Conservation (phyloP, 2,888 invertebrate genomes). For the Acanthosepion esculentum region DNA sequence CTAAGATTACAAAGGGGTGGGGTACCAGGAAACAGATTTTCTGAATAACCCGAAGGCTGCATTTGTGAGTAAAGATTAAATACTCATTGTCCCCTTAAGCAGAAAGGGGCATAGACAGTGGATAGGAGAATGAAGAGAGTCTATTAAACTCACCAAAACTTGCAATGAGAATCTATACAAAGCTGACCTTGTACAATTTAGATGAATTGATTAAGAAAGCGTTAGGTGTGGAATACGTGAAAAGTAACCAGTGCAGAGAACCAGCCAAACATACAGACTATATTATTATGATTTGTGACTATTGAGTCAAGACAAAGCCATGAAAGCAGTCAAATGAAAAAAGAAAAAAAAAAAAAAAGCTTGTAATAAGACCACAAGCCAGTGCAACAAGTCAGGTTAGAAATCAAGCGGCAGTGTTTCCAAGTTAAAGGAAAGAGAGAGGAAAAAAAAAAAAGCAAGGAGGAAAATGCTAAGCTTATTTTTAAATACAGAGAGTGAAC, state of each 20-base stretch:
- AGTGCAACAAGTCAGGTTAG: background rate
- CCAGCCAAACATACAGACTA: background rate
- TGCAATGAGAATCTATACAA: background rate
- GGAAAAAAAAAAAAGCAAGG: background rate
- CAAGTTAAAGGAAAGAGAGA: background rate
- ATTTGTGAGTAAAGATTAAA: too few species aligned
- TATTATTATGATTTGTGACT: background rate
- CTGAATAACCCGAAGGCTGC: too few species aligned
- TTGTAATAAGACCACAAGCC: background rate
- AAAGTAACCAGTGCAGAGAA: background rate
- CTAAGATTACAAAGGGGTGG: accelerated
- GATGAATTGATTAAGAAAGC: background rate
- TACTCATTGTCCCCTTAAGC: too few species aligned
- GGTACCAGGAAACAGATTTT: too few species aligned
- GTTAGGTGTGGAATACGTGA: background rate
- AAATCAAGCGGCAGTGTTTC: background rate
- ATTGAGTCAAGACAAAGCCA: background rate
- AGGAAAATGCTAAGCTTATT: background rate
- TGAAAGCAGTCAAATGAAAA: background rate
- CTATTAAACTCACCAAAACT: too few species aligned
- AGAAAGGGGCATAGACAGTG: too few species aligned
- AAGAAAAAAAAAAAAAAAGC: background rate
- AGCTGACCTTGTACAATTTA: background rate
- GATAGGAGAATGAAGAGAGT: too few species aligned
- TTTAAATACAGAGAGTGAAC: too few species aligned